Conservation (phyloP, 2,797 vertebrate genomes). For the Tamandua tetradactyla region DNA sequence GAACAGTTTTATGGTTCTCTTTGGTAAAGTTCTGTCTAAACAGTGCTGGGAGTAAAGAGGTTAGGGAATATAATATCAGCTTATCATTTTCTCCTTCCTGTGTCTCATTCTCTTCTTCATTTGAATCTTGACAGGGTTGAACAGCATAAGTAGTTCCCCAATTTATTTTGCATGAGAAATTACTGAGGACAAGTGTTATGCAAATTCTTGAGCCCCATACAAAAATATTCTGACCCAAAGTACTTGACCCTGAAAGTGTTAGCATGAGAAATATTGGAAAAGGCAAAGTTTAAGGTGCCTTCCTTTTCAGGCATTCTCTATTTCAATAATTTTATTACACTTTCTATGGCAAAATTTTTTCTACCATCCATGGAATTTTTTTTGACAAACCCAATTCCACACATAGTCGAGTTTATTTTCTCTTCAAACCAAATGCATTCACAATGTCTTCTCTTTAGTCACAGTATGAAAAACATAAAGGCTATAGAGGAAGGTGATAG, state of each 20-base stretch:
- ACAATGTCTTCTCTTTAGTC: not conserved
- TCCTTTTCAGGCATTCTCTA: not conserved
- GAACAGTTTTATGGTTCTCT: not conserved
- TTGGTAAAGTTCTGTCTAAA: not conserved
- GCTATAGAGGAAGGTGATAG: not conserved
- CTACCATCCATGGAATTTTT: not conserved
- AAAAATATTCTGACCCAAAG: not conserved
- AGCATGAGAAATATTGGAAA: not conserved
- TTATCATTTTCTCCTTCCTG: not conserved
- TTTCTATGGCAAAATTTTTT: not conserved
- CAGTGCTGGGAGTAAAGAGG: not conserved
- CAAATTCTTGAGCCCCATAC: not conserved
- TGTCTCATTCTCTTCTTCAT: not conserved
- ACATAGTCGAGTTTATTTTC: not conserved
- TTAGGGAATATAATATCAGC: not conserved
- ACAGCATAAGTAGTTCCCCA: not conserved
- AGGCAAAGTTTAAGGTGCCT: not conserved
- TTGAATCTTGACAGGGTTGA: not conserved
- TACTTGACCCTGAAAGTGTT: not conserved
- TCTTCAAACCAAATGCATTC: constrained; percentile 4
- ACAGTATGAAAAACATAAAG: not conserved
- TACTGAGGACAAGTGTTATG: not conserved
- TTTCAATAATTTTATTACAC: not conserved
- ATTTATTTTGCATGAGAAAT: not conserved
- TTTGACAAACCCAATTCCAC: not conserved